Evolutionary conservation across 2,888 invertebrate genomes (phyloP).

Genomic region (Hydroisotoma schaefferi): DNA sequence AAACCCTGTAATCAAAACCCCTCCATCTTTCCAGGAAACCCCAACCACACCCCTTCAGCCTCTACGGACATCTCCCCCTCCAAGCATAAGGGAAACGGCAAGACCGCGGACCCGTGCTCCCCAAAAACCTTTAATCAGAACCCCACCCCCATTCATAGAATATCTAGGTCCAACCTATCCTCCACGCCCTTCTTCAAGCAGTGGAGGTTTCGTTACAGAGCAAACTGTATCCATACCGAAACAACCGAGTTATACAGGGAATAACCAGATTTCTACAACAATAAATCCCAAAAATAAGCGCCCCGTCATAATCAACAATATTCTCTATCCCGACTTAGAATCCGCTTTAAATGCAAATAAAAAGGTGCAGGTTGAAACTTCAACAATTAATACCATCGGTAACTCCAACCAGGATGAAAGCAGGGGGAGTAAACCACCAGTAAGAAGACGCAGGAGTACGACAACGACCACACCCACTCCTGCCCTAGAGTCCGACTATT

Average conservation of each 20-base stretch:
- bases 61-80: too few relatives aligned
- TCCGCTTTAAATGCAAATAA: not conserved
- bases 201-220: not conserved
- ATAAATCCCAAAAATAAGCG: not conserved
- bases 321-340: constrained; percentile 9
- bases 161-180: too few relatives aligned
- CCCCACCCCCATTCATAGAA: too few relatives aligned
- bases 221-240: not conserved
- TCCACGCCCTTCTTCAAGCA: too few relatives aligned
- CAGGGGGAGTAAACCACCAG: not conserved
- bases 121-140: too few relatives aligned
- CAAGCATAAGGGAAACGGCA: too few relatives aligned
- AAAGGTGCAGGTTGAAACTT: not conserved
- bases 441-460: not conserved
- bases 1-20: too few relatives aligned
- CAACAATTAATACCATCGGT: not conserved
- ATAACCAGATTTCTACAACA: not conserved
- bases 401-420: too few relatives aligned
- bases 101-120: too few relatives aligned
- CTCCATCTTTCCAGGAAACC: too few relatives aligned
- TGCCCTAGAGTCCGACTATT: constrained; percentile 4
- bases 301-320: constrained; percentile 10
- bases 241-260: not conserved
- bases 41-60: too few relatives aligned
- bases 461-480: constrained; percentile 3